phyloP scores from a whole-genome alignment of 2,888 invertebrate genomes.

The Perithous albicinctus region DNA sequence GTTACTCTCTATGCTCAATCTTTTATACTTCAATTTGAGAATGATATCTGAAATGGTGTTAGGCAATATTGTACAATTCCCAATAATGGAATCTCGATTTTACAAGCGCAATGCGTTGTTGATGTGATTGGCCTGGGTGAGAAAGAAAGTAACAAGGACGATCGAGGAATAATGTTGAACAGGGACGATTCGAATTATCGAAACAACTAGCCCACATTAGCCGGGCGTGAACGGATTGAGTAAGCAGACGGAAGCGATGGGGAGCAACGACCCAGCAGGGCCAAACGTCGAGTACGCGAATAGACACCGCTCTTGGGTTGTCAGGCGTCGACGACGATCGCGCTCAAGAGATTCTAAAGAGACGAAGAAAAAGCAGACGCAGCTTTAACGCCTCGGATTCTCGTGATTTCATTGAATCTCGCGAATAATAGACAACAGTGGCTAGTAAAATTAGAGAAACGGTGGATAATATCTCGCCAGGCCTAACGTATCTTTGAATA shows the following conservation, averaged over 20 bases:
- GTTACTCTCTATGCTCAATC: too few relatives aligned
- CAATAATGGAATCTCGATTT: too few relatives aligned
- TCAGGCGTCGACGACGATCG: slow-evolving; percentile 48
- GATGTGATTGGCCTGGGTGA: too few relatives aligned
- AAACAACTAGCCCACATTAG: slow-evolving; percentile 61
- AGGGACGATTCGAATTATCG: neutral
- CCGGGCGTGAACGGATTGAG: neutral
- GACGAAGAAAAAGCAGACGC: slow-evolving; percentile 5
- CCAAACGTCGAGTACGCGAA: slow-evolving; percentile 52
- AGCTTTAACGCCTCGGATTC: too few relatives aligned
- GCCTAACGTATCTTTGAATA: too few relatives aligned
- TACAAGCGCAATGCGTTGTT: too few relatives aligned
- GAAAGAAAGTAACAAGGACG: too few relatives aligned
- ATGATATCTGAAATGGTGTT: too few relatives aligned
- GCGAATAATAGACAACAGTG: neutral
- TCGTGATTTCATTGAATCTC: neutral
- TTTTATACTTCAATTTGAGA: too few relatives aligned
- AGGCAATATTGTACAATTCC: too few relatives aligned
- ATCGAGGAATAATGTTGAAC: neutral
- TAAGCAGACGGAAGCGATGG: slow-evolving; percentile 10
- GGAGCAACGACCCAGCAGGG: slow-evolving; percentile 63
- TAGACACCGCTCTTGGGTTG: slow-evolving; percentile 47
- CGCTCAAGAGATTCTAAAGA: slow-evolving; percentile 23
- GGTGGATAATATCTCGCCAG: too few relatives aligned
- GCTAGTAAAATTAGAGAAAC: too few relatives aligned